Percentiles rank a stretch among this genome's conserved stretches.
Conservation (phyloP, 1,140 invertebrate species). For the Drosophila equinoxialis region DNA sequence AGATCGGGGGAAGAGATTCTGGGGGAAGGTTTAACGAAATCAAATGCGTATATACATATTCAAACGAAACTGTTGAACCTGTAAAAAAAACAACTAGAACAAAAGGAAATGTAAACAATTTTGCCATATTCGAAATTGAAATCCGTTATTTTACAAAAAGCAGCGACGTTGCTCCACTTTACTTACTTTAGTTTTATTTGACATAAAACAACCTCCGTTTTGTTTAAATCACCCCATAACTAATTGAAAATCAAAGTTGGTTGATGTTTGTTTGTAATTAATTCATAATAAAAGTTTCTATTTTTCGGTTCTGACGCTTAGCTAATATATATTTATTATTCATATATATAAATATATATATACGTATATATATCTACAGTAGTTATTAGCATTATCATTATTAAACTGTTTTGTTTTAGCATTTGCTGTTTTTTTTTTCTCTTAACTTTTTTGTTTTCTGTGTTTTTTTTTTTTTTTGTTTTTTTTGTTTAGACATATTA, state of each 20-base stretch:
- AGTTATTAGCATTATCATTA: constrained; percentile 77
- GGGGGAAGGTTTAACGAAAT: no score
- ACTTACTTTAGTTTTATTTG: no score
- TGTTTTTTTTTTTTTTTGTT: constrained; percentile 18
- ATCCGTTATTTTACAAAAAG: no score
- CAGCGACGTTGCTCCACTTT: no score
- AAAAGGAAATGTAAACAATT: no score
- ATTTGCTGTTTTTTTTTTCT: constrained; percentile 7
- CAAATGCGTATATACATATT: no score
- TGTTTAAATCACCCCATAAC: not conserved
- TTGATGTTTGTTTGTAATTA: constrained; percentile 49
- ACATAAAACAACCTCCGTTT: no score
- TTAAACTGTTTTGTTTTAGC: constrained; percentile 60
- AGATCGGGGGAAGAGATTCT: no score
- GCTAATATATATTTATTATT: constrained; percentile 74
- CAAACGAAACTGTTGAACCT: no score
- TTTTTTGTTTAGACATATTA: constrained; percentile 48
- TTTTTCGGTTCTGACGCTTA: constrained; percentile 76
- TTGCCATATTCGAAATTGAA: no score
- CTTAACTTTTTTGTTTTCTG: constrained; percentile 44
- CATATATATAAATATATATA: constrained; percentile 56
- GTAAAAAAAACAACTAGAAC: no score
- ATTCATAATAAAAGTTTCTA: constrained; percentile 81
- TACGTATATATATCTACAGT: constrained; percentile 68
- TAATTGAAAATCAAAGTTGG: not conserved